phyloP scores from a whole-genome alignment of 35 echinoderm and acorn worm species.

The Ophioderma brevispina region DNA sequence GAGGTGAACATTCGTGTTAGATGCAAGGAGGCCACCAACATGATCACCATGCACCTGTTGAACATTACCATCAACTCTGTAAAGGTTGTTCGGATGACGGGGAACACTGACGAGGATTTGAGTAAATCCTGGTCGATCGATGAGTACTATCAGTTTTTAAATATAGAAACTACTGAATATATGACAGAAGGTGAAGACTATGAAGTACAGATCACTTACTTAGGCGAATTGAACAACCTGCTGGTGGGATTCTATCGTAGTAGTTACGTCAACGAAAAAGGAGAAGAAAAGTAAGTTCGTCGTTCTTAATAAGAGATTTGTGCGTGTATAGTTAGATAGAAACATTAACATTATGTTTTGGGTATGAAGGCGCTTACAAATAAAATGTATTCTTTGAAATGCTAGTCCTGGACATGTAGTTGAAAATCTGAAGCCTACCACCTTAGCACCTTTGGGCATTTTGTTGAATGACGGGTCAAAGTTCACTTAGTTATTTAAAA shows the following conservation, averaged over 20 bases:
- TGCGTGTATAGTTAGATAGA: too few species aligned
- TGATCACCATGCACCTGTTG: constrained; percentile 23
- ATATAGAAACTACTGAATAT: neutral
- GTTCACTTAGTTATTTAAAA: too few species aligned
- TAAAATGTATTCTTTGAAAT: too few species aligned
- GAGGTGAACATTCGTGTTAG: constrained; percentile 39
- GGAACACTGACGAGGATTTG: neutral
- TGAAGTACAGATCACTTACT: constrained; percentile 21
- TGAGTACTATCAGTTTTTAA: neutral
- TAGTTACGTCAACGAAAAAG: neutral
- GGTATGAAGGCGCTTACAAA: too few species aligned
- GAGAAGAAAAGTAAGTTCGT: constrained; percentile 17
- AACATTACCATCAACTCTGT: neutral
- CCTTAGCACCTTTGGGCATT: too few species aligned
- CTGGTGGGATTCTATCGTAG: constrained; percentile 19
- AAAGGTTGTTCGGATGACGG: neutral
- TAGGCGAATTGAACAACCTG: neutral
- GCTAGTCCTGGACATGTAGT: too few species aligned
- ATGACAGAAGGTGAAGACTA: constrained; percentile 4
- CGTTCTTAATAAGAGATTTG: too few species aligned
- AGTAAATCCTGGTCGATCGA: neutral
- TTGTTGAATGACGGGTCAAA: too few species aligned
- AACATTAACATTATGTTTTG: too few species aligned
- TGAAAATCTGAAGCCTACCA: too few species aligned
- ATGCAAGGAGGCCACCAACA: constrained; percentile 19